phyloP scores from a whole-genome alignment of 2,888 invertebrate genomes.

The Ceraclea dissimilis region DNA sequence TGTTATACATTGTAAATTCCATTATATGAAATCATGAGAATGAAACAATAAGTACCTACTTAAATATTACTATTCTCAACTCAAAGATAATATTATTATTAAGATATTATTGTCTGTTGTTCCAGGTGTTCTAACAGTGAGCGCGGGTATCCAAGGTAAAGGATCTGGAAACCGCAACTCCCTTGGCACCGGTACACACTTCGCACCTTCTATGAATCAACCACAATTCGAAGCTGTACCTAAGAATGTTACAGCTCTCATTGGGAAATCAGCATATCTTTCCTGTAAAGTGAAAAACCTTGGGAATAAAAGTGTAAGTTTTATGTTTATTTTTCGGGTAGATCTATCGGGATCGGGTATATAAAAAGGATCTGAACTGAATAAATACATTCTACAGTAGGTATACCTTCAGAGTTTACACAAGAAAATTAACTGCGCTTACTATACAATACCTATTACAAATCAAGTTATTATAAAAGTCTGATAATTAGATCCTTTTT shows the following conservation, averaged over 20 bases:
- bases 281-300: conserved; percentile 72
- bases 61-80: too few species aligned
- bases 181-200: conserved; percentile 18
- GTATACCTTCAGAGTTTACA: too few species aligned
- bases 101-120: not conserved
- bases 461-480: too few species aligned
- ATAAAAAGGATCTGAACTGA: too few species aligned
- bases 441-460: too few species aligned
- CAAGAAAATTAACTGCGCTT: too few species aligned
- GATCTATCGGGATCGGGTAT: too few species aligned
- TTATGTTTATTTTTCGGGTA: not conserved
- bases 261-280: conserved; percentile 75
- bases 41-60: too few species aligned
- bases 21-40: too few species aligned
- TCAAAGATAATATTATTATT: not conserved
- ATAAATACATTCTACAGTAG: too few species aligned
- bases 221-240: conserved; percentile 70
- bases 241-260: conserved; percentile 70
- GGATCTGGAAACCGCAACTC: conserved; percentile 38
- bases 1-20: too few species aligned
- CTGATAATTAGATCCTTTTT: too few species aligned
- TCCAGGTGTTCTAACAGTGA: conserved; percentile 18
- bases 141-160: conserved; percentile 32
- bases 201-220: conserved; percentile 18
- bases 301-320: conserved; percentile 73